Conservation (phyloP, 2,113 vertebrate species). For the Hiodon alosoides region DNA sequence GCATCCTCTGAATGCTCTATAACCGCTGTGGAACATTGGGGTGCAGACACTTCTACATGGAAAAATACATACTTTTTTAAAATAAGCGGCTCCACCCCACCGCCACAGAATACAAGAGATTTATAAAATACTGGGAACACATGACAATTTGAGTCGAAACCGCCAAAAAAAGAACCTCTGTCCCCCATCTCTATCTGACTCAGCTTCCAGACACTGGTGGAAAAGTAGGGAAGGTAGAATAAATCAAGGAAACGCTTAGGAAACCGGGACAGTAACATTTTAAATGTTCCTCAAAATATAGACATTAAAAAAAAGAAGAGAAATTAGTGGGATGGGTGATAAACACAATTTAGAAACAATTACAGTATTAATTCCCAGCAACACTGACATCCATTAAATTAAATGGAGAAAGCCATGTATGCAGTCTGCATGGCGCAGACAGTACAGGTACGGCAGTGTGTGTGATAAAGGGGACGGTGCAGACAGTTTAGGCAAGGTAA, state of each 20-base stretch:
- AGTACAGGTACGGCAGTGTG: no score
- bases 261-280: no score
- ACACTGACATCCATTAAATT: neutral
- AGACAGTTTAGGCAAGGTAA: no score
- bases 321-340: neutral
- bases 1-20: conserved; percentile 3
- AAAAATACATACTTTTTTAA: conserved; percentile 10
- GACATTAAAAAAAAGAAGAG: conserved; percentile 20
- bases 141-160: neutral
- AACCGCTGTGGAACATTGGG: conserved; percentile 1
- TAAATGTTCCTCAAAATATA: neutral
- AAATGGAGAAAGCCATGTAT: no score
- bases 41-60: conserved; percentile 8
- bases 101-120: neutral
- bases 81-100: no score
- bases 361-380: neutral
- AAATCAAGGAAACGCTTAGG: conserved; percentile 24
- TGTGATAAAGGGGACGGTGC: no score
- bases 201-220: neutral
- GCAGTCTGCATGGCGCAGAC: no score
- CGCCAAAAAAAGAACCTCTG: no score
- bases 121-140: conserved; percentile 16
- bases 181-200: no score
- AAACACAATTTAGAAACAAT: neutral
- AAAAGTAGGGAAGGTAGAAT: conserved; percentile 27